Evolutionary conservation across 2,888 invertebrate species (phyloP).

Genomic region (Cerastoderma edule): DNA sequence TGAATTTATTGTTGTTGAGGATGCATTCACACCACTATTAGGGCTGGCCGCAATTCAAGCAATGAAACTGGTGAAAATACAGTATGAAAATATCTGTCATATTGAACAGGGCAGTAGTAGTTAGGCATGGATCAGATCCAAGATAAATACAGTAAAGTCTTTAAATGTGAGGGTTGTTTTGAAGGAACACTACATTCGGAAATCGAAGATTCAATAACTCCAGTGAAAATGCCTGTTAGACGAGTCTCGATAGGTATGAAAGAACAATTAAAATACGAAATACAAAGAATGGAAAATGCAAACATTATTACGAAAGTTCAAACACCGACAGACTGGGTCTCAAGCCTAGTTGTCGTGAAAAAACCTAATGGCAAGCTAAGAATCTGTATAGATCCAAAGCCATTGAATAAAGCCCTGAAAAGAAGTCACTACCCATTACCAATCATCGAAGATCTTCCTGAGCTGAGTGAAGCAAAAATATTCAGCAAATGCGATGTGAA

Average conservation of each 20-base stretch:
- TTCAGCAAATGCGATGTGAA: conserved; percentile 32
- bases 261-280: conserved; percentile 39
- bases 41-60: conserved; percentile 10
- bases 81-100: conserved; percentile 21
- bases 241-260: conserved; percentile 37
- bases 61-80: conserved; percentile 16
- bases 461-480: conserved; percentile 16
- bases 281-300: conserved; percentile 21
- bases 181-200: conserved; percentile 43
- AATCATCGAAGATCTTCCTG: conserved; percentile 26
- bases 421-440: conserved; percentile 30
- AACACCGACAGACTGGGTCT: conserved; percentile 53
- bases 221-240: conserved; percentile 42
- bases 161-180: conserved; percentile 48
- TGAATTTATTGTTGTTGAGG: conserved; percentile 10
- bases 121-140: conserved; percentile 1
- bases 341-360: conserved; percentile 41
- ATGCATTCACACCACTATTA: conserved; percentile 11
- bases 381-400: conserved; percentile 50
- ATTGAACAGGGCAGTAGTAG: conserved; percentile 5
- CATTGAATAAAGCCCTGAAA: conserved; percentile 41
- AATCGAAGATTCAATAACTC: conserved; percentile 33
- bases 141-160: conserved; percentile 34
- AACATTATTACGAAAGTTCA: conserved; percentile 24
- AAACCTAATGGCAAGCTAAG: conserved; percentile 32